A percentile compares a stretch with the other conserved stretches of the same genome.
These are phyloP conservation scores for Morus bassanus DNA, from an alignment of 2,797 vertebrate species.

Conservation along the genomic window DNA sequence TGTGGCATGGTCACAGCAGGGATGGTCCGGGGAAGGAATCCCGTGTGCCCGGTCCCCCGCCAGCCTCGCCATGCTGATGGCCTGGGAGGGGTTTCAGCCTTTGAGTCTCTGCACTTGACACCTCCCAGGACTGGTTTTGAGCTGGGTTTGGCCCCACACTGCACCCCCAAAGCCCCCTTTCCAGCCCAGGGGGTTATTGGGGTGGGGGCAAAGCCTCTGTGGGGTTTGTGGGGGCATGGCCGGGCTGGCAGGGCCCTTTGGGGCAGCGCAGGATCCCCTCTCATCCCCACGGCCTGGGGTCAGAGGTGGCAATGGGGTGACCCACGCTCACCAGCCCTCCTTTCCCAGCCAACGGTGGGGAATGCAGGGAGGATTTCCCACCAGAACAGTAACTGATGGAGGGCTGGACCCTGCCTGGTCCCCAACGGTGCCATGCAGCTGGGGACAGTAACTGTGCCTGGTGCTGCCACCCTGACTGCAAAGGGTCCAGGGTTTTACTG, in stretches of 20 bases:
- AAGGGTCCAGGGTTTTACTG: background rate
- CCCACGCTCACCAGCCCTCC: background rate
- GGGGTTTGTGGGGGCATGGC: rapidly evolving
- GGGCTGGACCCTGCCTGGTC: background rate
- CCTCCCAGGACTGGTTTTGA: background rate
- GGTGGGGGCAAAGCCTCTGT: background rate
- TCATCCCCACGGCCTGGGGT: background rate
- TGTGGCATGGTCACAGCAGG: rapidly evolving
- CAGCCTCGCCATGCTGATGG: rapidly evolving
- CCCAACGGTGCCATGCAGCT: background rate
- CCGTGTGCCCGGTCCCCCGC: rapidly evolving
- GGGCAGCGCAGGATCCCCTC: rapidly evolving
- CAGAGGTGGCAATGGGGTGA: background rate
- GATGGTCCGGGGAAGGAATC: background rate
- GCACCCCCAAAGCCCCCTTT: background rate
- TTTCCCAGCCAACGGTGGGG: background rate
- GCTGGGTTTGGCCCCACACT: background rate
- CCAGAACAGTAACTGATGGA: rapidly evolving
- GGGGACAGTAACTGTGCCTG: background rate
- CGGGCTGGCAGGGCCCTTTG: background rate
- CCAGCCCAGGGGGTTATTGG: rapidly evolving
- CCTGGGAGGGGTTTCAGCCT: background rate
- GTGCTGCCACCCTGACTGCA: rapidly evolving
- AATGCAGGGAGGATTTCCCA: background rate
- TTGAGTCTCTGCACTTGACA: background rate